Conservation (phyloP, 1,140 invertebrate genomes). For the Caerostris extrusa region DNA sequence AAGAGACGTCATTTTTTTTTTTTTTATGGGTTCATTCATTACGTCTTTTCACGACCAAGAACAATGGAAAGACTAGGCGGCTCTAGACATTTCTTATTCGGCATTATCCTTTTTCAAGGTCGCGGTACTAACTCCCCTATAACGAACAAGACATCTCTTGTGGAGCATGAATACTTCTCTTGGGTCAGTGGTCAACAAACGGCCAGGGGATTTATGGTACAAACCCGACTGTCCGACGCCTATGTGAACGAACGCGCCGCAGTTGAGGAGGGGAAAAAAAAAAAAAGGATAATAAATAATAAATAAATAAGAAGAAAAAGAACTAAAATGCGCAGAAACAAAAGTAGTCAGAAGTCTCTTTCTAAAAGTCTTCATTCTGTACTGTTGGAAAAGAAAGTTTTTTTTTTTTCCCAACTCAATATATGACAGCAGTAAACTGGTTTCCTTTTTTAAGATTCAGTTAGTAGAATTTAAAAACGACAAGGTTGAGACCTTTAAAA, state of each 20-base stretch:
- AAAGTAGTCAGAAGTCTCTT: background rate
- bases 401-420: background rate
- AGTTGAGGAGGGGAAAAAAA: background rate
- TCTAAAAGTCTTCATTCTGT: background rate
- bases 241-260: background rate
- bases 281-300: background rate
- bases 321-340: background rate
- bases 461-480: conserved; percentile 29
- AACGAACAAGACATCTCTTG: background rate
- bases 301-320: background rate
- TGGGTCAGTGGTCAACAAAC: conserved; percentile 72
- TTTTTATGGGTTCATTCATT: too few relatives aligned
- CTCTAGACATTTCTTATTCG: background rate
- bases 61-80: background rate
- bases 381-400: background rate
- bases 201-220: conserved; percentile 69
- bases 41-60: background rate
- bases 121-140: background rate
- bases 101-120: background rate
- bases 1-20: too few relatives aligned
- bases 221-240: conserved; percentile 56
- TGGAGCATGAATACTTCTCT: background rate
- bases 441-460: conserved; percentile 50
- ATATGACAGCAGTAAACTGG: conserved; percentile 59
- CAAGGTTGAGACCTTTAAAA: background rate